Base-by-base conservation (phyloP, 2,888 invertebrate genomes). In the Rhingia campestris region DNA sequence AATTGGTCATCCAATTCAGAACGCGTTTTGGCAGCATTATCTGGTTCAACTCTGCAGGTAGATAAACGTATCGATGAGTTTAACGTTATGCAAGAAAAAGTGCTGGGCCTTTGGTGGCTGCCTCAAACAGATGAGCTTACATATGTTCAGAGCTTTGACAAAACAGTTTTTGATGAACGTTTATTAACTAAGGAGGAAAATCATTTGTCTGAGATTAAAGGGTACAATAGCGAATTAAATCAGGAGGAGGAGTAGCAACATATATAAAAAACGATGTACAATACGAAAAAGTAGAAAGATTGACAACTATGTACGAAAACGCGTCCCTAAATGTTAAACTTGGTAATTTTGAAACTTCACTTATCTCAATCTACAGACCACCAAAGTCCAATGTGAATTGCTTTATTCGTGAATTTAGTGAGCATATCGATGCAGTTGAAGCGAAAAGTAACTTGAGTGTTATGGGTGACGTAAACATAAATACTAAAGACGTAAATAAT, bases 31-130 rank as follows among this genome's bases (percentile, higher is more conserved):
- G 12, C 6, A 41, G 10, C 32, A 4, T 30, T 54, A 12, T 14
- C 66, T 1, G 66, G 41, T 4, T 33, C 12, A 30, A 43, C 56
- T 7, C 7, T 14, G 3, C 66, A 66, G 4, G 10, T 5, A 4
- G 66, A 33, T 30, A 66, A 54, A 43, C n/a, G 43, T 4, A 33
- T 66, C 12, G 66, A 67, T 4, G 49, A 49, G 54, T 51, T 53
- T 6, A 49, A 41, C 49, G 37, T n/a, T 22, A 6, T 22, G 2
- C 22, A 63, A 7, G 49, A 63, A 6, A 54, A 56, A 12, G 67
- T 67, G n/a, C 37, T 66, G 6, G 53, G 66, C 6, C 12, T 66
- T 32, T 66, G 66, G 66, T 66, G 53, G 53, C 54, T 43, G 6
- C 45, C 45, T 22, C 22, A 32, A 2, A 56, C 54, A 9, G 45